Evolutionary conservation across 2,888 invertebrate genomes (phyloP), one percentile per base, ranked within the genome.

Genomic region (Lasioglossum villosulum): DNA sequence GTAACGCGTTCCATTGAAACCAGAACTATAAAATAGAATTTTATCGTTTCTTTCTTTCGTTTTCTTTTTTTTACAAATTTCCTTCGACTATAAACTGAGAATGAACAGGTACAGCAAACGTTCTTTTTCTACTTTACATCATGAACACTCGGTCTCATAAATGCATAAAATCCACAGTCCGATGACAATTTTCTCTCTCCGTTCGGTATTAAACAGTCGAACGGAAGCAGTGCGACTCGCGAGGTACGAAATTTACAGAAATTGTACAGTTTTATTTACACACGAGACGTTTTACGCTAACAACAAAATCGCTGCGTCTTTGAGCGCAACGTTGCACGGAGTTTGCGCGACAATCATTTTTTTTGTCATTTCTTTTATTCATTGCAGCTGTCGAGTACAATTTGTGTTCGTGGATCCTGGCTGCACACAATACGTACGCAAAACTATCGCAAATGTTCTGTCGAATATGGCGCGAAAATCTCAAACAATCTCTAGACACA

Each of bases 201-300:
- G 30, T 34, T 37, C 59, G 8, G 6, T 59, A 27, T 16, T 34
- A 37, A 30, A 81, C 52, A 19, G 45, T 30, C 27, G 30, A 83
- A 76, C 45, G 30, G 37, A 73, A 66, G 72, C 75, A 56, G 70
- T 14, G 63, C 45, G 30, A 59, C 42, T 73, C 76, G 37, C 66
- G 76, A 59, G 66, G 68, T 56, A 76, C 16, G 63, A 75, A 45
- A 76, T 76, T 79, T 71, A 39, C 45, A 52, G 34, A 75, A 80
- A 75, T 70, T 23, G n/a, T 56, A 19, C 70, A 16, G n/a, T 39
- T 68, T 68, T 68, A 39, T 63, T 48, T 66, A 76, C 42, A 37
- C 19, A 59, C 48, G 45, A 30, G 23, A 70, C 23, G 23, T 70
- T n/a, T 19, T 23, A 30, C n/a, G 52, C 14, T 45, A 16, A 75